A percentile compares a stretch with the other conserved stretches of the same genome.
phyloP scores from a whole-genome alignment of 2,113 vertebrate species.

The Gymnorhina tibicen region DNA sequence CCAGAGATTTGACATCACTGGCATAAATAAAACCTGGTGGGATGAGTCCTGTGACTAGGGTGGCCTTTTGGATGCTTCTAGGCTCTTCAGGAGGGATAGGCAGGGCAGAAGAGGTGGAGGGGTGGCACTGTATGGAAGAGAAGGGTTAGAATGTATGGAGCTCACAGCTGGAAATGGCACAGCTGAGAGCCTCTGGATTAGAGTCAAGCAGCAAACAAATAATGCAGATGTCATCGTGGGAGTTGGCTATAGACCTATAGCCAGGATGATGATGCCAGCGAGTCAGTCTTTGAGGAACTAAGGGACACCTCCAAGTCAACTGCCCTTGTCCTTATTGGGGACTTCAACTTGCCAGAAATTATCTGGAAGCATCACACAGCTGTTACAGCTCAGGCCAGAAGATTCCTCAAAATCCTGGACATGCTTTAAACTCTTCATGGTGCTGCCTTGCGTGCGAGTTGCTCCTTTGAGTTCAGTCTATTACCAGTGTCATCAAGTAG shows the following conservation, averaged over 20 bases:
- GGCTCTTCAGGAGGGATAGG: background rate
- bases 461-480: background rate
- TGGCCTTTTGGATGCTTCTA: background rate
- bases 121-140: background rate
- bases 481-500: background rate
- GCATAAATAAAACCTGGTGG: background rate
- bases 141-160: background rate
- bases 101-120: background rate
- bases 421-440: background rate
- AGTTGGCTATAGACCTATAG: background rate
- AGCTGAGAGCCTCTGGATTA: background rate
- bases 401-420: background rate
- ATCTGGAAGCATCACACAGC: background rate
- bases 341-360: background rate
- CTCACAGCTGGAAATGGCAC: background rate
- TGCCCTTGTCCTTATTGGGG: background rate
- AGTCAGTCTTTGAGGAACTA: background rate
- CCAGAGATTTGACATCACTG: background rate
- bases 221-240: background rate
- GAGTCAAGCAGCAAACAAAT: background rate
- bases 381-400: background rate
- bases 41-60: background rate
- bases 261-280: background rate
- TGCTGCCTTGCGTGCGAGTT: accelerated
- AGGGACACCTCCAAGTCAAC: background rate